Base-by-base conservation (phyloP, 37 sponge, comb jelly and placozoan genomes). In the Dysidea cf. avara region DNA sequence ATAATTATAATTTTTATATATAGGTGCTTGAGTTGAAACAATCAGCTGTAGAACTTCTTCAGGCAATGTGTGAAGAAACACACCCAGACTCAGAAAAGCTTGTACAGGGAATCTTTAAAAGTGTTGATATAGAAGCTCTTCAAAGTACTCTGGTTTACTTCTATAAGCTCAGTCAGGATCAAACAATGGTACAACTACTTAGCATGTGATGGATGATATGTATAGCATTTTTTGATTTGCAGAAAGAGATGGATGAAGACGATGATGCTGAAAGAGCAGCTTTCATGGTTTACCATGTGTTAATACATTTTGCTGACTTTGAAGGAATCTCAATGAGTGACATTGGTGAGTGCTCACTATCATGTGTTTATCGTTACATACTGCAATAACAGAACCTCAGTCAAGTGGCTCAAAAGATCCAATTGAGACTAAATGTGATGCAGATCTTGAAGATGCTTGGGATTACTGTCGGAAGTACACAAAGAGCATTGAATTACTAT, bases 231-330 rank as follows among this genome's bases (percentile, higher is more conserved):
- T 26, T 54, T 2, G 3, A 4, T 14, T 17, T 12, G 35, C 53
- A 38, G 64, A 75, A 62, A 56, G 30, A 39, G 21, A 37, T 55
- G 28, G 53, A 60, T 7, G 36, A 36, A 69, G 76, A 80, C 61
- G 87, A 80, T 69, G 77, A 80, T 25, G 73, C 69, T 28, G 64
- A 74, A 30, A 63, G 66, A 43, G 87, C 72, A 16, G 39, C 75
- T 39, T 75, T 80, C 57, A 47, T 55, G 33, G 37, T 71, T 4
- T 86, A 76, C 58, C 80, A 86, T 30, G 64, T 86, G 4, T 33
- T 86, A 56, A 49, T 64, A 33, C 68, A 71, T 47, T 55, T 86
- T 14, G 25, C 35, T 2, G 75, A 79, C 40, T 74, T 71, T 67
- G 69, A 43, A 43, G 69, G 22, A 16, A 67, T 68, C 31, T 13